Conservation (phyloP, 2,888 invertebrate species). For the Gortyna flavago region DNA sequence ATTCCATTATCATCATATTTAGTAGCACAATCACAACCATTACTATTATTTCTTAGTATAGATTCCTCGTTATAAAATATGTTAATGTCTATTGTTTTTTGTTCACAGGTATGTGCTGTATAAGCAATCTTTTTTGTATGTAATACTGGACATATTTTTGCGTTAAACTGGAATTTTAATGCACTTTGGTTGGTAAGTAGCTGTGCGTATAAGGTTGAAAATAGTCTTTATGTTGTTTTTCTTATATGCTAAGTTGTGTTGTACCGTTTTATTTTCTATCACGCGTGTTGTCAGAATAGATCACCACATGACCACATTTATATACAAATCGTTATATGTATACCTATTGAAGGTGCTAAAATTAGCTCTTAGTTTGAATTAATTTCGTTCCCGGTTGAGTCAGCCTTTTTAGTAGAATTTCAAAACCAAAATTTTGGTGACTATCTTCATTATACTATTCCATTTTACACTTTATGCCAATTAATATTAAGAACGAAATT, state of each 20-base stretch:
- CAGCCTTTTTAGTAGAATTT: background rate
- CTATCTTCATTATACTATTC: background rate
- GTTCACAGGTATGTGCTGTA: slow-evolving; percentile 59
- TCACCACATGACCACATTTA: too few relatives aligned
- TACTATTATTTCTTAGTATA: slow-evolving; percentile 36
- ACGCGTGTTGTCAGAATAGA: background rate
- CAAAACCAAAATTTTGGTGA: background rate
- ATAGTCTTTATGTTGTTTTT: background rate
- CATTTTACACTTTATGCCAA: background rate
- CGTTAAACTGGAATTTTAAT: slow-evolving; percentile 10
- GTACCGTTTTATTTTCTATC: too few relatives aligned
- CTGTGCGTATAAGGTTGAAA: background rate
- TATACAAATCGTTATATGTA: too few relatives aligned
- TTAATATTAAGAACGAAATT: background rate
- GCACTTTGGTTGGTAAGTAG: slow-evolving; percentile 13
- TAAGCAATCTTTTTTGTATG: slow-evolving; percentile 36
- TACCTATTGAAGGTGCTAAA: background rate
- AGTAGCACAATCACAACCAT: slow-evolving; percentile 34
- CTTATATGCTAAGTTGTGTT: background rate
- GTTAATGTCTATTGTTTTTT: slow-evolving; percentile 53
- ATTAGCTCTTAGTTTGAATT: background rate
- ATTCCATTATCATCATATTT: slow-evolving; percentile 18
- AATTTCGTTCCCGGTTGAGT: background rate
- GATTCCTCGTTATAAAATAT: slow-evolving; percentile 28
- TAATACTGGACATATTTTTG: slow-evolving; percentile 33